A percentile compares a stretch with the other conserved stretches of the same genome.
Conservation (phyloP, 1,140 invertebrate genomes). For the Ditylenchus dipsaci region DNA sequence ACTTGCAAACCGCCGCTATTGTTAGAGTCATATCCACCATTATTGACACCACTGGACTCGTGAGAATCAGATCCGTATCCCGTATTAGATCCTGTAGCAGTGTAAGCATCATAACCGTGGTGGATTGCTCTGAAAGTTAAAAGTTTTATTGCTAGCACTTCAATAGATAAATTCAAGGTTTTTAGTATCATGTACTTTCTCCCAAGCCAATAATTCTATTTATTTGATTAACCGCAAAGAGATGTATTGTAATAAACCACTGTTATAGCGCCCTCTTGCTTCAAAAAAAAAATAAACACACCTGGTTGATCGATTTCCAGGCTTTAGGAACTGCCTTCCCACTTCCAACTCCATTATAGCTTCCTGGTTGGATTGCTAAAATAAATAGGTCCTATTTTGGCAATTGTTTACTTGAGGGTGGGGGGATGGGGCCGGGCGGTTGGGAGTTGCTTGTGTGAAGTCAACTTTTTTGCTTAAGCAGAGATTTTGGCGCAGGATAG, state of each 20-base stretch:
- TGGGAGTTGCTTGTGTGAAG: too few species aligned
- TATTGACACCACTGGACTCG: background rate
- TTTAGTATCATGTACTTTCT: too few species aligned
- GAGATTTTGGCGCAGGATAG: too few species aligned
- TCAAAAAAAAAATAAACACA: too few species aligned
- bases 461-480: too few species aligned
- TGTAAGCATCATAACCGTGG: conserved; percentile 34
- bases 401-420: too few species aligned
- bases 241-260: too few species aligned
- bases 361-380: conserved; percentile 48
- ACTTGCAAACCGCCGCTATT: background rate
- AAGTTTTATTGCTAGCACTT: background rate
- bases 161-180: conserved; percentile 15
- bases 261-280: too few species aligned
- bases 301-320: conserved; percentile 30
- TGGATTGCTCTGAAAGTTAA: background rate
- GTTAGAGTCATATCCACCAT: conserved; percentile 6
- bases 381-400: background rate
- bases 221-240: too few species aligned
- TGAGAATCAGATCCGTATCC: background rate
- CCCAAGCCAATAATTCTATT: too few species aligned
- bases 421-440: too few species aligned
- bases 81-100: conserved; percentile 20
- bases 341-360: conserved; percentile 45
- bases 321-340: conserved; percentile 29